phyloP scores from a whole-genome alignment of 1,140 invertebrate genomes.

The Drosophila bifasciata region DNA sequence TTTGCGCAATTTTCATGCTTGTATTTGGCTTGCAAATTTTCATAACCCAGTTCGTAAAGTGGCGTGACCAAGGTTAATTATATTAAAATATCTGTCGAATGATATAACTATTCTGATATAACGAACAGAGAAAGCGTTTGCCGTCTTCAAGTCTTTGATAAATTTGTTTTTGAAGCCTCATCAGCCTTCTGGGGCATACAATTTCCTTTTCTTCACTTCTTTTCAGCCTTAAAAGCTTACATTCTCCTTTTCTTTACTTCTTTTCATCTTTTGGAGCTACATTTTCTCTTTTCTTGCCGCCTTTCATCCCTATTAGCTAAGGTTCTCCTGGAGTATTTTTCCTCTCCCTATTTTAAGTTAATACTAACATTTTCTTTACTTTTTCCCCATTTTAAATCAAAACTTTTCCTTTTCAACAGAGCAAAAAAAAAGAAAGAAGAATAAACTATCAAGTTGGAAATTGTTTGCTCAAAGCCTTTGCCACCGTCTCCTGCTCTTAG shows the following conservation, averaged over 20 bases:
- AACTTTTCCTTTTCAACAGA: constrained; percentile 29
- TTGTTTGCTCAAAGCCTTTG: constrained; percentile 57
- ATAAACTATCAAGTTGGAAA: constrained; percentile 30
- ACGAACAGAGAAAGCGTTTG: not conserved
- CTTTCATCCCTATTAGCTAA: not conserved
- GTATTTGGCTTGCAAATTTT: constrained; percentile 53
- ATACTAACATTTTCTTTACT: constrained; percentile 5
- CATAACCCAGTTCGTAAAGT: constrained; percentile 69
- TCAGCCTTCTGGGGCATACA: no score
- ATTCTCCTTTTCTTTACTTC: no score
- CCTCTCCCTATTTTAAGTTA: constrained; percentile 3
- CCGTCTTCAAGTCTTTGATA: no score
- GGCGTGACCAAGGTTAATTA: constrained; percentile 77
- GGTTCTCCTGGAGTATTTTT: constrained; percentile 13
- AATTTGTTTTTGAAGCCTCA: no score
- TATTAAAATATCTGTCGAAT: constrained; percentile 59
- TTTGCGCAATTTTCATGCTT: constrained; percentile 46
- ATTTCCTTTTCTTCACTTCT: no score
- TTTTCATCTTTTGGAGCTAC: no score
- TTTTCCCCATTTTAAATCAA: not conserved
- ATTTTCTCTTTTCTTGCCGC: no score
- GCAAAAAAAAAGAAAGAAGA: not conserved
- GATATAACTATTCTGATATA: constrained; percentile 45
- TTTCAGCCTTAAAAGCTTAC: no score
- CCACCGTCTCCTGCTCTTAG: not conserved